Evolutionary conservation across 2,888 invertebrate species (phyloP), one percentile per base, ranked within the genome.

Genomic region (Ypsolopha scabrella): DNA sequence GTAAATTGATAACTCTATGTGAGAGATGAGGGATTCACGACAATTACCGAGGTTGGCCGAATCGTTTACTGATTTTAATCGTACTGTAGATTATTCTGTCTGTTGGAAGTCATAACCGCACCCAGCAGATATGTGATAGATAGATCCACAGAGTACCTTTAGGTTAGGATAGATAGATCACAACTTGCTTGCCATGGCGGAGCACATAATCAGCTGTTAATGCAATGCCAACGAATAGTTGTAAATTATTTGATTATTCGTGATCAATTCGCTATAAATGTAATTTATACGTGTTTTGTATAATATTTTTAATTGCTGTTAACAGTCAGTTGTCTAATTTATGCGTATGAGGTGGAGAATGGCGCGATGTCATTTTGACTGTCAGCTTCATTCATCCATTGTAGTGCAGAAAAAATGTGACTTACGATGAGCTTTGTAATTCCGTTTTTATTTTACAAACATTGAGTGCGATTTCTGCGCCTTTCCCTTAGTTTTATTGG

Each of bases 321-420:
- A 33, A 33, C n/a, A 45, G 45, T 24, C 2, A 24, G 4, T 33
- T 14, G 7, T 13, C 14, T 6, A 11, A 14, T 33, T 47, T 13
- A 47, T 11, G 14, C 14, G 11, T 11, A 37, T 37, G 2, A 47
- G 14, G 6, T 6, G 7, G 8, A n/a, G 35, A 80, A 82, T 81
- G 85, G 83, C 81, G 83, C 82, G 82, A 78, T 83, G 81, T 82
- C 82, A 82, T 72, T 47, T 47, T 39, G 33, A 37, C 75, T 77
- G 81, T 79, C 80, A 80, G 72, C 65, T 65, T 61, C 61, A 80
- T 80, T 79, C 82, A 81, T 82, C 81, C 83, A 81, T 83, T 83
- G 80, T 65, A 68, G 62, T 80, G 77, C 68, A 75, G 80, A 78
- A 80, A 83, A 83, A 83, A 85, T 83, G 85, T 85, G 83, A 83